Evolutionary conservation across 2,888 invertebrate species (phyloP), one percentile per base, ranked within the genome.

Genomic region (Lasius platythorax): DNA sequence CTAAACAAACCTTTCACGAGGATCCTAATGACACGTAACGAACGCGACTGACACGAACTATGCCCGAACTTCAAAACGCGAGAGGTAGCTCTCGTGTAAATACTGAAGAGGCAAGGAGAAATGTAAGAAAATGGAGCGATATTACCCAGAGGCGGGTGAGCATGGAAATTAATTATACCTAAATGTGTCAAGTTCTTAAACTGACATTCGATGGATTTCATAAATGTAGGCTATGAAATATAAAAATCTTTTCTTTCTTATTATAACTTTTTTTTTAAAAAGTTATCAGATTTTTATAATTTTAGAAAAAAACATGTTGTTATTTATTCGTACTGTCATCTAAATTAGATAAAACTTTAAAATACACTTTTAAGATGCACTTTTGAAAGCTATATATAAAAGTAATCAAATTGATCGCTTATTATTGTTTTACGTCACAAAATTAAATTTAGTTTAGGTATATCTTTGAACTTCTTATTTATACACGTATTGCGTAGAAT

Each of bases 21-120:
- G 61, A 73, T 81, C 73, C 73, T 81, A 81, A 81, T 81, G 79
- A 81, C 79, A 81, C 79, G 79, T 81, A 81, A 81, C 79, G 79
- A 81, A 73, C 61, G 50, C 61, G 79, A 72, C 73, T 81, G 73
- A 81, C 79, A 73, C 61, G 61, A 81, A 81, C 73, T 73, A 73
- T 81, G 79, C 61, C 61, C 46, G 46, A 81, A 81, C 61, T 81
- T 81, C 33, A 81, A 73, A 81, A 81, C 61, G 79, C 72, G 28
- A 81, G 23, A 72, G 33, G 61, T 61, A n/a, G 23, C 33, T 70
- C 63, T 82, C 70, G 56, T 67, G 81, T 75, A 86, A 84, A 88
- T 81, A 86, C 64, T 46, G 76, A 68, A 82, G 82, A 43, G 23
- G 56, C 46, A 70, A 53, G 33, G 70, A 72, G 83, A 72, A 82